phyloP scores from a whole-genome alignment of 2,797 vertebrate genomes.

The Anableps anableps region DNA sequence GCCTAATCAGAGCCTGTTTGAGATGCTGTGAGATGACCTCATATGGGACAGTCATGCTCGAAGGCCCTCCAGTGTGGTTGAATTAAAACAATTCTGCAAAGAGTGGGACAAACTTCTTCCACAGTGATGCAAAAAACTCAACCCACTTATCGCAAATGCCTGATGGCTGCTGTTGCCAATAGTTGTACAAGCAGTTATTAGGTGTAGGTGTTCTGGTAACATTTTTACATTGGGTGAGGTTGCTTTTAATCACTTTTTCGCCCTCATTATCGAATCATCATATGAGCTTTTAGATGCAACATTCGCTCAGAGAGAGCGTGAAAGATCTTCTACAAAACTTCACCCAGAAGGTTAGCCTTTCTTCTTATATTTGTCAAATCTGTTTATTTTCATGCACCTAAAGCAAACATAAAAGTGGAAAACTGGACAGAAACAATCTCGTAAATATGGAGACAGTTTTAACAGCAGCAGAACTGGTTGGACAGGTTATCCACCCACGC shows the following conservation, averaged over 20 bases:
- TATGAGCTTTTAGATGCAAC: too few relatives aligned
- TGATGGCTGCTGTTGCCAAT: too few relatives aligned
- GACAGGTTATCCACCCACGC: not conserved
- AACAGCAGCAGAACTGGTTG: not conserved
- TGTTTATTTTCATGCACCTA: not conserved
- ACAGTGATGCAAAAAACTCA: not conserved
- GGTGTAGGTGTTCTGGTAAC: not conserved
- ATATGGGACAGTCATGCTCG: not conserved
- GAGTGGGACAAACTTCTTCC: too few relatives aligned
- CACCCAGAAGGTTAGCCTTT: too few relatives aligned
- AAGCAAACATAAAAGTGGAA: not conserved
- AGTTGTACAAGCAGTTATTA: too few relatives aligned
- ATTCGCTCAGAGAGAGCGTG: not conserved
- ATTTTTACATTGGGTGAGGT: not conserved
- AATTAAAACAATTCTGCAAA: too few relatives aligned
- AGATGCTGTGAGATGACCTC: not conserved
- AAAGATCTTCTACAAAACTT: not conserved
- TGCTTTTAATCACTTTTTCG: too few relatives aligned
- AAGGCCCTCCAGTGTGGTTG: too few relatives aligned
- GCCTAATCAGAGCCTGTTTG: too few relatives aligned
- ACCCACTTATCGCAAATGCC: too few relatives aligned
- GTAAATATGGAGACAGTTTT: constrained; percentile 23
- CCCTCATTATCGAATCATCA: too few relatives aligned
- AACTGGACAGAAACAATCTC: not conserved
- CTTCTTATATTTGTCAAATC: too few relatives aligned